A percentile compares a stretch with the other conserved stretches of the same genome.
phyloP scores from a whole-genome alignment of 2,113 vertebrate genomes.

The Chascanopsetta lugubris region DNA sequence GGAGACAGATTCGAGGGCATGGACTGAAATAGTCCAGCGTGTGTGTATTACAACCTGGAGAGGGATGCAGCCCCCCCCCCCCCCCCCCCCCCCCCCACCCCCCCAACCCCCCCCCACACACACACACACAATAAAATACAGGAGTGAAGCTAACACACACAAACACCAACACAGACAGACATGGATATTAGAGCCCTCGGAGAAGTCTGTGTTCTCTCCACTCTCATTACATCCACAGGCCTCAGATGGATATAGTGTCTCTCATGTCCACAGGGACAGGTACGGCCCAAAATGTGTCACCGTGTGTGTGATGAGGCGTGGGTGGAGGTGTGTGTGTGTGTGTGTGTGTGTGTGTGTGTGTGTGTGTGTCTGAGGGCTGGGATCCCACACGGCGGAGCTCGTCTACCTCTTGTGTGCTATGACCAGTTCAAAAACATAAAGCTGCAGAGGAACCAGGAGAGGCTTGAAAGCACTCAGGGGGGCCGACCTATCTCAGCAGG shows the following conservation, averaged over 20 bases:
- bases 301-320: slow-evolving; percentile 9
- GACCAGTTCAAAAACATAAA: not conserved
- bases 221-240: slow-evolving; percentile 66
- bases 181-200: slow-evolving; percentile 53
- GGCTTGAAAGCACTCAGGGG: not conserved
- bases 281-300: slow-evolving; percentile 10
- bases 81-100: slow-evolving; percentile 10
- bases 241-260: slow-evolving; percentile 56
- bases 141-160: slow-evolving; percentile 22
- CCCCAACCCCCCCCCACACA: slow-evolving; percentile 3
- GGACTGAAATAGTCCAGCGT: slow-evolving; percentile 69
- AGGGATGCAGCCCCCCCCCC: slow-evolving; percentile 22
- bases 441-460: slow-evolving; percentile 8
- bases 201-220: slow-evolving; percentile 44
- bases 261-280: slow-evolving; percentile 31
- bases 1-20: slow-evolving; percentile 71
- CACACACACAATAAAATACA: slow-evolving; percentile 19
- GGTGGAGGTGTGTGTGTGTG: not conserved
- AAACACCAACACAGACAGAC: slow-evolving; percentile 44
- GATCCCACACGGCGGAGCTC: slow-evolving; percentile 10
- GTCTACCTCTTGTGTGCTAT: not conserved
- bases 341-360: slow-evolving; percentile 11
- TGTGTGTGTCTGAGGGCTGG: not conserved
- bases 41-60: slow-evolving; percentile 66
- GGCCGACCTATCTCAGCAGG: slow-evolving; percentile 6